Conservation (phyloP, 92 coral and sea anemone species). For the Epizoanthus ramosus region DNA sequence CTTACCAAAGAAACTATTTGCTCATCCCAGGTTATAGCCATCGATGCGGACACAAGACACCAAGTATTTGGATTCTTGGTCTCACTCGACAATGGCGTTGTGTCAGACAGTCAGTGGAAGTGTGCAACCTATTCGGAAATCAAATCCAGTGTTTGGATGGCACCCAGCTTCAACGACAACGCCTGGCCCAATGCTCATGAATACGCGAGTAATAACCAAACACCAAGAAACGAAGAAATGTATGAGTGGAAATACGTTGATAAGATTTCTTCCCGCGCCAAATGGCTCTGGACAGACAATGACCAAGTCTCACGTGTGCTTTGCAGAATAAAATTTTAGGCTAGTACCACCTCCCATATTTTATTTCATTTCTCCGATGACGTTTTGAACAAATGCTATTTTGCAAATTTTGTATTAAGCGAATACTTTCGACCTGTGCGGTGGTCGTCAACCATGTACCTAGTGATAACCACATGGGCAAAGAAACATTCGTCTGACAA, state of each 20-base stretch:
- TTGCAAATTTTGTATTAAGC: no score
- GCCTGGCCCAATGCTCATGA: background rate
- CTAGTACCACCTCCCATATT: background rate
- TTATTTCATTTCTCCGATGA: no score
- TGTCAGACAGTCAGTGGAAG: background rate
- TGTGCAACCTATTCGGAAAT: background rate
- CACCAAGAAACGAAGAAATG: background rate
- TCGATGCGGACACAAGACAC: background rate
- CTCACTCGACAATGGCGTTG: conserved; percentile 5
- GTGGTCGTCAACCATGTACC: no score
- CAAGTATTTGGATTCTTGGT: background rate
- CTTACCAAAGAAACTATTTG: background rate
- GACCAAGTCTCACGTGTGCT: background rate
- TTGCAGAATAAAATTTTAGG: background rate
- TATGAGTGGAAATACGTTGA: background rate
- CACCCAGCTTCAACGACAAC: background rate
- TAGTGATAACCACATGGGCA: no score
- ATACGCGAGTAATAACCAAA: background rate
- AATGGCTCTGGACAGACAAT: background rate
- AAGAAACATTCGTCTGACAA: no score
- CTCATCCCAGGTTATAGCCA: background rate
- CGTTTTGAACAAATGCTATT: no score
- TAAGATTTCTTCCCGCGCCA: background rate
- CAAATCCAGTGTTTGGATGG: background rate
- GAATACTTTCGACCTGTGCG: no score